Conservation (phyloP, 2,113 vertebrate species). For the Sterna hirundo region DNA sequence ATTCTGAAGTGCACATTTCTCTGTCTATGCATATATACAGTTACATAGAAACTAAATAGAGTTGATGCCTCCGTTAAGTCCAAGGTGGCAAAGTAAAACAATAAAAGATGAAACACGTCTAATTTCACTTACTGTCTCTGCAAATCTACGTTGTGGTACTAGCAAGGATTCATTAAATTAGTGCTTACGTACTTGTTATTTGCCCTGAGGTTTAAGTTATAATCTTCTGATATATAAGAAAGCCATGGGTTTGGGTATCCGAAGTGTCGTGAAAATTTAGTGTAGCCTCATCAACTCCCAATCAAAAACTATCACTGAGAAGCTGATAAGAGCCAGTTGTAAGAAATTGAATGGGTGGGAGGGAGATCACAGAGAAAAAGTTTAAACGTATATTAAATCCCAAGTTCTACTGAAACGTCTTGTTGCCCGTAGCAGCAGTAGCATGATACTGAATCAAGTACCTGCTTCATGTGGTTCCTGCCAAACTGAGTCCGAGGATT, state of each 20-base stretch:
- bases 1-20: background rate
- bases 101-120: background rate
- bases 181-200: background rate
- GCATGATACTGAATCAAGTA: background rate
- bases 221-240: background rate
- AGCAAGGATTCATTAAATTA: background rate
- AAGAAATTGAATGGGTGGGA: background rate
- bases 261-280: background rate
- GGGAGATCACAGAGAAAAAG: background rate
- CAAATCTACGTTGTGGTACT: background rate
- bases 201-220: background rate
- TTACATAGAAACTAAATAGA: background rate
- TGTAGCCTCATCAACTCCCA: background rate
- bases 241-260: background rate
- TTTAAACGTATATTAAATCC: background rate
- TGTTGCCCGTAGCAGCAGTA: background rate
- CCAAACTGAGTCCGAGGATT: background rate
- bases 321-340: background rate
- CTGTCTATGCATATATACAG: background rate
- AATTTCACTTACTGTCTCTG: background rate
- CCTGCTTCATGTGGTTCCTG: background rate
- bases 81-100: background rate
- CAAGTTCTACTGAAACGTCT: background rate
- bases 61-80: background rate
- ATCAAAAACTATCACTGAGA: background rate